A percentile compares a stretch with the other conserved stretches of the same genome.
These are phyloP conservation scores for Rotaria sp. DNA, from an alignment of 2,888 invertebrate species.

Conservation along the genomic window DNA sequence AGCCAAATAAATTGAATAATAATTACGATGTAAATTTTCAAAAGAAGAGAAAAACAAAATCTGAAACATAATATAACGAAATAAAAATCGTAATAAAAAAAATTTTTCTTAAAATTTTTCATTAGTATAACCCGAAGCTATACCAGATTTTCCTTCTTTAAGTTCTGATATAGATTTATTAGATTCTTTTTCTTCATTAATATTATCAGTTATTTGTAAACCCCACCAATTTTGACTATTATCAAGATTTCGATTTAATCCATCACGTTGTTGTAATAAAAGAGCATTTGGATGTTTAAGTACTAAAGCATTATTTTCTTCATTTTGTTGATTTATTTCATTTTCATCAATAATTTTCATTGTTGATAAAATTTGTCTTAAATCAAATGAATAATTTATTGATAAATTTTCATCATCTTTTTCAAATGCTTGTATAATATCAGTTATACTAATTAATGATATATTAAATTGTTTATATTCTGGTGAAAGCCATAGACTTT, in stretches of 20 bases:
- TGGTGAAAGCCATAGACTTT: background rate
- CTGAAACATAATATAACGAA: too few relatives aligned
- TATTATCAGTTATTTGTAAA: background rate
- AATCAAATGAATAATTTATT: background rate
- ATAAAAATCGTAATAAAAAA: background rate
- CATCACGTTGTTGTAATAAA: background rate
- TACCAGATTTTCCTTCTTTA: constrained; percentile 9
- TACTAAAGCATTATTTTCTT: background rate
- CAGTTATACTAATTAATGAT: background rate
- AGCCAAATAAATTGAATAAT: too few relatives aligned
- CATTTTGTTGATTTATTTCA: background rate
- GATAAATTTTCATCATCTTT: background rate
- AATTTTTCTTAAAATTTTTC: background rate
- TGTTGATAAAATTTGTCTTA: background rate
- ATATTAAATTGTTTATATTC: constrained; percentile 15
- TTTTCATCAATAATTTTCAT: background rate
- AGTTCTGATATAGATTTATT: background rate
- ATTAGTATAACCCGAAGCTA: background rate
- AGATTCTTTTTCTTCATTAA: background rate
- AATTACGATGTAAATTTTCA: too few relatives aligned
- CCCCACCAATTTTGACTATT: background rate
- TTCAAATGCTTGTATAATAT: background rate
- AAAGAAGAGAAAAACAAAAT: too few relatives aligned
- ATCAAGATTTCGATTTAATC: background rate
- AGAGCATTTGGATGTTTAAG: background rate